These are phyloP conservation scores for Spondyliosoma cantharus DNA, from an alignment of 2,797 vertebrate genomes.

Conservation along the genomic window DNA sequence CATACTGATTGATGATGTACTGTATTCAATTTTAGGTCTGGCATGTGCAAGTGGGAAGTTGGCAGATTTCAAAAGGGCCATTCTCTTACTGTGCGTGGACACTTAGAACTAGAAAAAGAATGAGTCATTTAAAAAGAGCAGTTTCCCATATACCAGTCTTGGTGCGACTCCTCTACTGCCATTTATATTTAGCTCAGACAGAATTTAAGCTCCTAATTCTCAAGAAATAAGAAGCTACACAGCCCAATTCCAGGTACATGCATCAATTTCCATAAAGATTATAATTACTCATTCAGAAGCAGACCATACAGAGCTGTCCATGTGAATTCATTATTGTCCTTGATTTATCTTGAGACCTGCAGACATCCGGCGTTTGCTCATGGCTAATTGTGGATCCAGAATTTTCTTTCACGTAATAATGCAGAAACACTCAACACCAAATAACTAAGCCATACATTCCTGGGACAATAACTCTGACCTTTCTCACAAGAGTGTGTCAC, in stretches of 20 bases:
- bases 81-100: conserved; percentile 42
- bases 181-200: conserved; percentile 43
- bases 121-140: conserved; percentile 57
- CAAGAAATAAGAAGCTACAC: conserved; percentile 20
- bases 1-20: conserved; percentile 52
- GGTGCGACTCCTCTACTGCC: conserved; percentile 32
- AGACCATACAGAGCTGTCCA: conserved; percentile 36
- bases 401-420: conserved; percentile 36
- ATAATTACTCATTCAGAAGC: conserved; percentile 42
- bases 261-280: conserved; percentile 38
- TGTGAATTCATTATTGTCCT: conserved; percentile 57
- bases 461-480: conserved; percentile 20
- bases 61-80: conserved; percentile 50
- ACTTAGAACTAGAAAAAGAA: conserved; percentile 33
- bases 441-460: conserved; percentile 31
- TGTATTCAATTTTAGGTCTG: conserved; percentile 54
- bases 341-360: conserved; percentile 49
- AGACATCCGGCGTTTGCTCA: conserved; percentile 24
- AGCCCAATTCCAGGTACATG: conserved; percentile 46
- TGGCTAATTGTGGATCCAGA: conserved; percentile 42
- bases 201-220: conserved; percentile 11
- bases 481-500: conserved; percentile 1
- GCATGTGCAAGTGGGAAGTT: conserved; percentile 52
- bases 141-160: conserved; percentile 34
- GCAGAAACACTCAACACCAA: conserved; percentile 32